Base-by-base conservation (phyloP, 2,888 invertebrate species). In the Drosophila prolongata region DNA sequence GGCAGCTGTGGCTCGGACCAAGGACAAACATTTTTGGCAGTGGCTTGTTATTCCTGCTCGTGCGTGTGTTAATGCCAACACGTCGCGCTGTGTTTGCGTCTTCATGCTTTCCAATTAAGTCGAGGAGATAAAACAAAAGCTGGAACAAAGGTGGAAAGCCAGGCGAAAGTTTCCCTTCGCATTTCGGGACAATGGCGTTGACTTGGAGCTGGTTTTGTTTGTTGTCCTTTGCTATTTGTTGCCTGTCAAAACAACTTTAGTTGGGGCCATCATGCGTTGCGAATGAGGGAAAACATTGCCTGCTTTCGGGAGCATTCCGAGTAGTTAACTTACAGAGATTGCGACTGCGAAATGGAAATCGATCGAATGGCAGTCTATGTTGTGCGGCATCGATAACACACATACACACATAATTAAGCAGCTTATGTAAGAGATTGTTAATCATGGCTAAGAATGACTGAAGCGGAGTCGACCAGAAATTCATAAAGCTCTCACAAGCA, bases 51-150 rank as follows among this genome's bases (percentile, higher is more conserved):
- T 66, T 54, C 54, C 66, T 47, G 70, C 27, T 54, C 71, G 66
- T 67, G 68, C 78, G 80, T 82, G 83, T 66, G 80, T 69, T 80
- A 75, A 71, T 72, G 52, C 59, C 69, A 75, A 73, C 89, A 83
- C 80, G 80, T 83, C 79, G 72, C 50, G 49, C 49, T 54, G 65
- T 40, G 46, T 53, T 58, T 55, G 50, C 53, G 80, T 75, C 72
- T 74, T 75, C 71, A 73, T 82, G 88, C 72, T 80, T 88, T 86
- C 89, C 89, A 83, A 83, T 83, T 83, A 83, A 83, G 87, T 75
- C 66, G 58, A 46, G 66, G 58, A 77, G 80, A 80, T 83, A 80
- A 84, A 73, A 83, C 80, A 74, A 76, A 77, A 78, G 78, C 75
- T 62, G 70, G 69, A 69, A 54, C 67, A 70, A 75, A 87, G 80